These are phyloP conservation scores for Oophaga pumilio DNA, from an alignment of 2,113 vertebrate species.

Conservation along the genomic window DNA sequence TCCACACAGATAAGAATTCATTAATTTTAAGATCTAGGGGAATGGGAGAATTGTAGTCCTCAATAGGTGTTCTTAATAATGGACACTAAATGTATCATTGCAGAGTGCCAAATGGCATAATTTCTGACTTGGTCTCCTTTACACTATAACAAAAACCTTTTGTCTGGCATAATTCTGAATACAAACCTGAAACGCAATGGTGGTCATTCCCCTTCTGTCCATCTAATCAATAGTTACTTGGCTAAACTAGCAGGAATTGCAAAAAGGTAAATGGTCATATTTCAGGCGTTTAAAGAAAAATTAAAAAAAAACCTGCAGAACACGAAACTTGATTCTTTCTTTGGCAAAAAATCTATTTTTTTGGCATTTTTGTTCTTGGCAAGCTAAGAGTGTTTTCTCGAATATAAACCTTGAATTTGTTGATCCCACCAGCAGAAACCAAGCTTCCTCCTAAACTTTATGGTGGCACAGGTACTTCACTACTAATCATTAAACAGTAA, in stretches of 20 bases:
- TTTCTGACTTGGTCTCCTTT: no score
- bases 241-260: not conserved
- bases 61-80: not conserved
- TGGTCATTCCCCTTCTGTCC: no score
- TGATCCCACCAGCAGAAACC: not conserved
- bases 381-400: not conserved
- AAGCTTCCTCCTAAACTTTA: not conserved
- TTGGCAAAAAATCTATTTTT: slow-evolving; percentile 29
- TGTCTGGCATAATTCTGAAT: not conserved
- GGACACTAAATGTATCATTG: not conserved
- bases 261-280: not conserved
- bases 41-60: not conserved
- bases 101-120: not conserved
- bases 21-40: not conserved
- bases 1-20: not conserved
- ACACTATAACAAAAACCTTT: not conserved
- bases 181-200: no score
- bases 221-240: not conserved
- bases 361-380: slow-evolving; percentile 31
- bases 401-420: not conserved
- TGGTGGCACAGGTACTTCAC: not conserved
- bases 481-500: not conserved
- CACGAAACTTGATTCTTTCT: not conserved
- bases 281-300: not conserved
- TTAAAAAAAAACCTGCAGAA: not conserved